Percentiles rank a stretch among this genome's conserved stretches.
These are phyloP conservation scores for Copidosoma floridanum DNA, from an alignment of 1,140 invertebrate species.

Conservation along the genomic window DNA sequence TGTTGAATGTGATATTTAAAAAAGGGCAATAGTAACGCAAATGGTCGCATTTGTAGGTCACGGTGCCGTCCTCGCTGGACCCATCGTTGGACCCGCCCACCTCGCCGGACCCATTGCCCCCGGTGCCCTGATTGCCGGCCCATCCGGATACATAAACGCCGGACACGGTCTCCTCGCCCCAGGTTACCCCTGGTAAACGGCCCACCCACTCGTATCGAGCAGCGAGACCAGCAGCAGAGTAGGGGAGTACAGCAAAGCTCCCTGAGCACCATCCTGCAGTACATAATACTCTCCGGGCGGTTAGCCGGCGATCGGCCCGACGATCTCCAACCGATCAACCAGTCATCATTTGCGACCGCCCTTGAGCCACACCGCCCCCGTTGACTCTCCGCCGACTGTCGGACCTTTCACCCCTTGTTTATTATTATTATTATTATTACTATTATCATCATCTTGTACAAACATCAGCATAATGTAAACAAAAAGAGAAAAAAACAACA, in stretches of 20 bases:
- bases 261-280: background rate
- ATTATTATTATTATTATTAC: too few species aligned
- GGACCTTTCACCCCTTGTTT: background rate
- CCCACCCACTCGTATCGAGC: too few species aligned
- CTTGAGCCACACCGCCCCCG: slow-evolving; percentile 40
- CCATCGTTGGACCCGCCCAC: slow-evolving; percentile 42
- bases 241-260: background rate
- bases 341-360: slow-evolving; percentile 38
- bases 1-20: too few species aligned
- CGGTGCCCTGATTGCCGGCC: slow-evolving; percentile 49
- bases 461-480: background rate
- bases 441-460: slow-evolving; percentile 9
- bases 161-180: slow-evolving; percentile 39
- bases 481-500: too few species aligned
- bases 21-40: too few species aligned
- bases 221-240: too few species aligned
- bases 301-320: background rate
- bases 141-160: slow-evolving; percentile 48
- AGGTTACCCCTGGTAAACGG: too few species aligned
- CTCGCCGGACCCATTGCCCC: slow-evolving; percentile 47
- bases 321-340: too few species aligned
- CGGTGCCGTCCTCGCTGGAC: slow-evolving; percentile 47
- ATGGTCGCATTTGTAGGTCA: too few species aligned
- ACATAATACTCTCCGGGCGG: background rate
- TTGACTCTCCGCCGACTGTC: background rate